Percentiles rank a stretch among this genome's conserved stretches.
These are phyloP conservation scores for Latrodectus geometricus DNA, from an alignment of 1,140 invertebrate species.

Conservation along the genomic window DNA sequence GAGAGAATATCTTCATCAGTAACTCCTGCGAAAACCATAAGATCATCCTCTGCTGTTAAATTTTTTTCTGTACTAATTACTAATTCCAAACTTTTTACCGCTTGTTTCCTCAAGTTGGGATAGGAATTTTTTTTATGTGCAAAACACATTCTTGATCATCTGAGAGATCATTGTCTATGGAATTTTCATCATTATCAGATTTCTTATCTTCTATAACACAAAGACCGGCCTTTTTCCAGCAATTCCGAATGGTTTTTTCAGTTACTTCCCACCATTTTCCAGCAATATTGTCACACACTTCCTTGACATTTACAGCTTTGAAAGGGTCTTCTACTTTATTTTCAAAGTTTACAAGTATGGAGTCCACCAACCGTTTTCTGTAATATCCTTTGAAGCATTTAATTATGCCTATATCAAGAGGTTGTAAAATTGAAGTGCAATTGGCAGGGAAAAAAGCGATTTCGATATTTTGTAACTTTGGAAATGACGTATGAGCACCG, in stretches of 20 bases:
- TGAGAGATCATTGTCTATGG: too few relatives aligned
- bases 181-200: too few relatives aligned
- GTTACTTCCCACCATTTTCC: conserved; percentile 13
- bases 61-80: too few relatives aligned
- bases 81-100: conserved; percentile 5
- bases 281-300: conserved; percentile 14
- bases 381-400: conserved; percentile 30
- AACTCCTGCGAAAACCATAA: too few relatives aligned
- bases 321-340: conserved; percentile 19
- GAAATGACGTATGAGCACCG: conserved; percentile 1
- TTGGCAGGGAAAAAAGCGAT: not conserved
- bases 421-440: not conserved
- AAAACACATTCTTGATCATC: too few relatives aligned
- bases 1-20: not conserved
- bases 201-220: conserved; percentile 10
- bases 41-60: too few relatives aligned
- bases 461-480: conserved; percentile 17
- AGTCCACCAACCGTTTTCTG: conserved; percentile 12
- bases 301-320: conserved; percentile 14
- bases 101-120: conserved; percentile 13
- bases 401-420: conserved; percentile 7
- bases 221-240: conserved; percentile 13
- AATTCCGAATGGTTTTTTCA: conserved; percentile 12
- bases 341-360: conserved; percentile 10
- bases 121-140: conserved; percentile 7